Conservation (phyloP, 2,113 vertebrate genomes). For the Amphiprion percula region DNA sequence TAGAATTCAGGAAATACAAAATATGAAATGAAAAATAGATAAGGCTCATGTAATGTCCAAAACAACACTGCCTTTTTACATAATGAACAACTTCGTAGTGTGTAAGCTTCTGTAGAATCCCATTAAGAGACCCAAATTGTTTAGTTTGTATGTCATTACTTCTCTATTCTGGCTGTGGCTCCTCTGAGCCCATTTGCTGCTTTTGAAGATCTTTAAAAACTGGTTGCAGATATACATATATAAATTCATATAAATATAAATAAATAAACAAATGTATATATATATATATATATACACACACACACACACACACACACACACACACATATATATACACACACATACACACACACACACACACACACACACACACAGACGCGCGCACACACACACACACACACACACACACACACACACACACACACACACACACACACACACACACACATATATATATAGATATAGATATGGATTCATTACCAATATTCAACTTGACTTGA, state of each 20-base stretch:
- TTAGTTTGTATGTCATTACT: not conserved
- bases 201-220: conserved; percentile 21
- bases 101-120: conserved; percentile 3
- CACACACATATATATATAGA: no score
- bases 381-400: no score
- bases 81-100: not conserved
- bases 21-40: not conserved
- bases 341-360: no score
- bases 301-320: no score
- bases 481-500: not conserved
- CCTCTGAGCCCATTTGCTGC: not conserved
- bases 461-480: not conserved
- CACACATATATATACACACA: no score
- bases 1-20: conserved; percentile 20
- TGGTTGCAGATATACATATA: not conserved
- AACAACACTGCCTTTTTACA: conserved; percentile 16
- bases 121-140: conserved; percentile 14
- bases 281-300: not conserved
- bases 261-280: not conserved
- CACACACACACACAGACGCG: no score
- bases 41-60: conserved; percentile 5
- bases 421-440: no score
- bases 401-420: no score
- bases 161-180: not conserved
- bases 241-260: not conserved